Percentiles rank a stretch among this genome's conserved stretches.
Evolutionary conservation across 2,888 invertebrate genomes (phyloP).

Genomic region (Apodemia zela): DNA sequence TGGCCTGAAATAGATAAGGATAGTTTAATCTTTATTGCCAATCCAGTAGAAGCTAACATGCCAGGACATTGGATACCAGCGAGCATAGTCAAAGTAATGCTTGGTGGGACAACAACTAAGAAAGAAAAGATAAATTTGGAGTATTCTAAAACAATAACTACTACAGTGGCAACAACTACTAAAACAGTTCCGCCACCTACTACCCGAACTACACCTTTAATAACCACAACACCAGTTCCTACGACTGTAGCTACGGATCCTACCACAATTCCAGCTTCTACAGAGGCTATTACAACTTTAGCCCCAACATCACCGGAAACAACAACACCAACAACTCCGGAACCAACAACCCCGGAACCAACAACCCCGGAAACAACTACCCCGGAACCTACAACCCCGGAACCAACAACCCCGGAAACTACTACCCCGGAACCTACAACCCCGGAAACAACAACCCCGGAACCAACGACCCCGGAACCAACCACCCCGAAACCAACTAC

Average conservation of each 20-base stretch:
- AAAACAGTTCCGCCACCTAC: background rate
- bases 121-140: slow-evolving; percentile 20
- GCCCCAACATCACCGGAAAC: slow-evolving; percentile 18
- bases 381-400: slow-evolving; percentile 13
- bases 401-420: slow-evolving; percentile 5
- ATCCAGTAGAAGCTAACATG: slow-evolving; percentile 54
- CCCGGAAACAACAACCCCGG: slow-evolving; percentile 5
- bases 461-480: slow-evolving; percentile 1
- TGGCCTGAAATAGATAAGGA: slow-evolving; percentile 39
- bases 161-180: slow-evolving; percentile 8
- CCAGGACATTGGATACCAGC: slow-evolving; percentile 59
- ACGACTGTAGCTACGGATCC: background rate
- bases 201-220: background rate
- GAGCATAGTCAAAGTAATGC: slow-evolving; percentile 49
- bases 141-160: slow-evolving; percentile 21
- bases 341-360: slow-evolving; percentile 5
- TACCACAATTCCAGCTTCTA: background rate
- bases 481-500: slow-evolving; percentile 18
- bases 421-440: slow-evolving; percentile 21
- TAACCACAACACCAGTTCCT: background rate
- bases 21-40: slow-evolving; percentile 47
- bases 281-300: background rate
- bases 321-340: slow-evolving; percentile 9
- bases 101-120: slow-evolving; percentile 34
- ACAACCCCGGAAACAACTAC: slow-evolving; percentile 15